Evolutionary conservation across 1,140 invertebrate species (phyloP).

Genomic region (Orchestia grillus): DNA sequence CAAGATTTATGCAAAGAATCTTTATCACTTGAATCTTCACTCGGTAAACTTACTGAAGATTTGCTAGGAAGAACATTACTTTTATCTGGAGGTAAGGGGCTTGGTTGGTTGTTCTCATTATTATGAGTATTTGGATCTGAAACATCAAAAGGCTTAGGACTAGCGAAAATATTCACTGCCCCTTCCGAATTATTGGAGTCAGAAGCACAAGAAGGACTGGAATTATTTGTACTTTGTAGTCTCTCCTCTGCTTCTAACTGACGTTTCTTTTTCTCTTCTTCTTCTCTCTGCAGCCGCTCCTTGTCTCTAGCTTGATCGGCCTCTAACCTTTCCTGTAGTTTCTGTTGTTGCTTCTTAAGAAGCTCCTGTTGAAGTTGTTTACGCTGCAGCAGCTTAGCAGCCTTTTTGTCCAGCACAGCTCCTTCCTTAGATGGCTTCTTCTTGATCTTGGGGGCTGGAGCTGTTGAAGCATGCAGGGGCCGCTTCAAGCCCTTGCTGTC

Average conservation of each 20-base stretch:
- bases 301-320: conserved; percentile 37
- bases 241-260: conserved; percentile 33
- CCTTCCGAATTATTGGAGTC: not conserved
- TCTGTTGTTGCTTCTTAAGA: conserved; percentile 31
- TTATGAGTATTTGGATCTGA: conserved; percentile 33
- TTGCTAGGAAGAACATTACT: not conserved
- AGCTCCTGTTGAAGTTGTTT: conserved; percentile 49
- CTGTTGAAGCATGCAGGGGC: not conserved
- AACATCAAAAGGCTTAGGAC: not conserved
- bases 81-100: conserved; percentile 20
- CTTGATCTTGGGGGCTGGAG: conserved; percentile 22
- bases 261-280: conserved; percentile 29
- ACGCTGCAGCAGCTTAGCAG: conserved; percentile 31
- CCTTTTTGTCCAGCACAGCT: conserved; percentile 3
- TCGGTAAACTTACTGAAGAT: not conserved
- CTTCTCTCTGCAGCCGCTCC: conserved; percentile 9
- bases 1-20: not conserved
- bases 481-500: conserved; percentile 17
- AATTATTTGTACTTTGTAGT: conserved; percentile 51
- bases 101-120: not conserved
- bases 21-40: not conserved
- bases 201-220: conserved; percentile 7
- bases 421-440: conserved; percentile 31
- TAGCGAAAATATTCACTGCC: not conserved
- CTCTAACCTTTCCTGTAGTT: conserved; percentile 25